Evolutionary conservation across 1,140 invertebrate genomes (phyloP).

Genomic region (Zaprionus taronus): DNA sequence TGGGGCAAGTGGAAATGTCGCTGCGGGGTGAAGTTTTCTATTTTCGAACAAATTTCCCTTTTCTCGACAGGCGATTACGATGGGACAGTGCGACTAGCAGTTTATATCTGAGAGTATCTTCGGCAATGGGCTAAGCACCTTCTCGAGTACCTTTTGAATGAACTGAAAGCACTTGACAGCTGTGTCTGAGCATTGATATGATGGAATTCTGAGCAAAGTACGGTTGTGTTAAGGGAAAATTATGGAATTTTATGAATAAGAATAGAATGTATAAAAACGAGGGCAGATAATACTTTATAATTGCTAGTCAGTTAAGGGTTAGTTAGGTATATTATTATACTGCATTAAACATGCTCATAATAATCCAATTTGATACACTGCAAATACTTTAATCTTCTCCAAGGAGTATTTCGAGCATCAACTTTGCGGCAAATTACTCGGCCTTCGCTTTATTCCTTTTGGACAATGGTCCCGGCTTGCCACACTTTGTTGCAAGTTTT

Average conservation of each 20-base stretch:
- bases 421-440: slow-evolving; percentile 33
- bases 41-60: slow-evolving; percentile 40
- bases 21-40: slow-evolving; percentile 38
- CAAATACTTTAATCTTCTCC: not conserved
- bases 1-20: slow-evolving; percentile 30
- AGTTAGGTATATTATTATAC: too few species aligned
- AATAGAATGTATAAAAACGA: too few species aligned
- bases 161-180: not conserved
- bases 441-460: slow-evolving; percentile 19
- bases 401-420: slow-evolving; percentile 24
- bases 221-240: not conserved
- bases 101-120: not conserved
- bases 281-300: too few species aligned
- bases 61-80: not conserved
- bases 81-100: not conserved
- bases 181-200: not conserved
- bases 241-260: not conserved
- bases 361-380: not conserved
- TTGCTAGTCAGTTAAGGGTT: too few species aligned
- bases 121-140: not conserved
- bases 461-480: slow-evolving; percentile 26
- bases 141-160: not conserved
- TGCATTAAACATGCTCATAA: not conserved
- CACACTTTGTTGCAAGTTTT: slow-evolving; percentile 52
- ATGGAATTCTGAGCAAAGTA: not conserved